A percentile compares a stretch with the other conserved stretches of the same genome.
phyloP scores from a whole-genome alignment of 1,140 invertebrate genomes.

The Oryctes rhinoceros region DNA sequence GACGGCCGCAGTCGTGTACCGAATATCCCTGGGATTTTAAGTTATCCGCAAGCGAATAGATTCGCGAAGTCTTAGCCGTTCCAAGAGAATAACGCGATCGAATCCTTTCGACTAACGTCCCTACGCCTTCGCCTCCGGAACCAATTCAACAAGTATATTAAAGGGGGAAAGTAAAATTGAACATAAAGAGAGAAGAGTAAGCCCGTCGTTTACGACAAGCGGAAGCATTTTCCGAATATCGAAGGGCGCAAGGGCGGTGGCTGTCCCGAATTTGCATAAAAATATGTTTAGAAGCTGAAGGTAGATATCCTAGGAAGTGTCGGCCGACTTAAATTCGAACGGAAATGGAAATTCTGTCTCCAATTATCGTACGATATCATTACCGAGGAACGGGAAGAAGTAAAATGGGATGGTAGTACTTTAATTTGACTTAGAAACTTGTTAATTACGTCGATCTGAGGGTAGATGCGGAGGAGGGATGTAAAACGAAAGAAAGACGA shows the following conservation, averaged over 20 bases:
- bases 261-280: constrained; percentile 15
- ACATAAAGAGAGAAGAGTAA: neutral
- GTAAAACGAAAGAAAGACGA: neutral
- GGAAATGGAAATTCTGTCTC: constrained; percentile 22
- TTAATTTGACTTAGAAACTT: constrained; percentile 36
- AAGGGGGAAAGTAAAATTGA: neutral
- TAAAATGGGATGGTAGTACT: neutral
- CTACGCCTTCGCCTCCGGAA: neutral
- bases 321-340: constrained; percentile 1
- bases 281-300: constrained; percentile 1
- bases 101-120: neutral
- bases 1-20: too few relatives aligned
- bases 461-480: neutral
- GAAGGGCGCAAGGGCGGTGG: neutral
- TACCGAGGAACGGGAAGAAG: neutral
- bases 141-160: constrained; percentile 35
- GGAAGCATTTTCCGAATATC: neutral
- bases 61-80: neutral
- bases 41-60: neutral
- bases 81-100: neutral
- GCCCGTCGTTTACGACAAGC: constrained; percentile 8
- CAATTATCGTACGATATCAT: constrained; percentile 27
- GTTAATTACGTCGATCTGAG: constrained; percentile 3
- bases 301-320: neutral
- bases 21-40: neutral